Evolutionary conservation across 1,140 invertebrate genomes (phyloP).

Genomic region (Nasonia giraulti): DNA sequence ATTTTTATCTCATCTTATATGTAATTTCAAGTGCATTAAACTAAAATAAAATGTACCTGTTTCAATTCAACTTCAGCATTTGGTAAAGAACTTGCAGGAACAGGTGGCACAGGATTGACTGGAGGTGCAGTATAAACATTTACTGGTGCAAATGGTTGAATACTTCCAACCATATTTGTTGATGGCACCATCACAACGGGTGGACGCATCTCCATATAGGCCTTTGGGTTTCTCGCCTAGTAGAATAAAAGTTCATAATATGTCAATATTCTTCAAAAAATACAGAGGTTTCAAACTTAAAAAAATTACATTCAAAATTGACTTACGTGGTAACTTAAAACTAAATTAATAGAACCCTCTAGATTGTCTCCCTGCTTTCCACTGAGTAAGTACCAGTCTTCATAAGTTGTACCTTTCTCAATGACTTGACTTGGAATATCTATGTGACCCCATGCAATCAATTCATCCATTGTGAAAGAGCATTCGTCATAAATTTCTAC

Average conservation of each 20-base stretch:
- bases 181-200: conserved; percentile 81
- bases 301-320: not conserved
- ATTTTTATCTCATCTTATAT: too few species aligned
- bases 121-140: conserved; percentile 72
- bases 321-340: conserved; percentile 86
- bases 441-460: conserved; percentile 94
- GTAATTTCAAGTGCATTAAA: too few species aligned
- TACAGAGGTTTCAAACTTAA: not conserved
- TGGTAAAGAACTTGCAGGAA: conserved; percentile 67
- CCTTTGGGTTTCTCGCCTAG: conserved; percentile 45
- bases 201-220: conserved; percentile 56
- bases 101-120: conserved; percentile 62
- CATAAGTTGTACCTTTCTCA: conserved; percentile 89
- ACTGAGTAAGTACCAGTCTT: conserved; percentile 94
- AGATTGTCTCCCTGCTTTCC: conserved; percentile 94
- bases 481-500: conserved; percentile 98
- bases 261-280: conserved; percentile 8
- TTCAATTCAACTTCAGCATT: conserved; percentile 84
- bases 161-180: conserved; percentile 67
- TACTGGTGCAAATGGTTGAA: conserved; percentile 69
- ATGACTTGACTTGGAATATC: conserved; percentile 86
- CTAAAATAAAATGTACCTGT: conserved; percentile 76
- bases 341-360: conserved; percentile 90
- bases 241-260: conserved; percentile 27
- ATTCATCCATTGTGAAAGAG: conserved; percentile 95